phyloP scores from a whole-genome alignment of 1,140 invertebrate species.

The Ceratina calcarata region DNA sequence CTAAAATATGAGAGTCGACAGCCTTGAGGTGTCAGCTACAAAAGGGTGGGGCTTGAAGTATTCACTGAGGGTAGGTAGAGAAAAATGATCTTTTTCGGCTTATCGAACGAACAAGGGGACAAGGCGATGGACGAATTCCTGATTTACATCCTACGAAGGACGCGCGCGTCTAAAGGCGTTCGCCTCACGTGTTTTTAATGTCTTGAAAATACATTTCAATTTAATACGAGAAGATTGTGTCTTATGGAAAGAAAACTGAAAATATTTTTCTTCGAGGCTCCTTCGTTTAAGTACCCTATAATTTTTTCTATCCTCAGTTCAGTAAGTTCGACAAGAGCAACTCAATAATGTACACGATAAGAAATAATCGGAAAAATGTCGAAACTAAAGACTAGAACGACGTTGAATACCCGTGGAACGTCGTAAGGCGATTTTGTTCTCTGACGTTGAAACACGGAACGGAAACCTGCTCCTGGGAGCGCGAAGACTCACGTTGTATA shows the following conservation, averaged over 20 bases:
- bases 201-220: no score
- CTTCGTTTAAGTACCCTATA: no score
- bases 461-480: neutral
- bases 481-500: neutral
- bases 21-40: neutral
- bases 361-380: no score
- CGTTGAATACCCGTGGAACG: no score
- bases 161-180: conserved; percentile 22
- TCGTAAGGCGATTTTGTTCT: no score
- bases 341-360: no score
- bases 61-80: neutral
- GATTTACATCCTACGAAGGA: conserved; percentile 35
- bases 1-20: neutral
- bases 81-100: conserved; percentile 32
- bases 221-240: no score
- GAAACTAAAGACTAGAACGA: no score
- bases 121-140: neutral
- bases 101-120: conserved; percentile 16
- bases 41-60: conserved; percentile 7
- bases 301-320: no score
- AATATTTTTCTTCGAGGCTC: no score
- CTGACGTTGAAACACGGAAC: neutral
- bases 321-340: no score
- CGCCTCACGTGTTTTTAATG: neutral
- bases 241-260: no score